A percentile compares a stretch with the other conserved stretches of the same genome.
phyloP scores from a whole-genome alignment of 2,888 invertebrate species.

The Sialis lutaria region DNA sequence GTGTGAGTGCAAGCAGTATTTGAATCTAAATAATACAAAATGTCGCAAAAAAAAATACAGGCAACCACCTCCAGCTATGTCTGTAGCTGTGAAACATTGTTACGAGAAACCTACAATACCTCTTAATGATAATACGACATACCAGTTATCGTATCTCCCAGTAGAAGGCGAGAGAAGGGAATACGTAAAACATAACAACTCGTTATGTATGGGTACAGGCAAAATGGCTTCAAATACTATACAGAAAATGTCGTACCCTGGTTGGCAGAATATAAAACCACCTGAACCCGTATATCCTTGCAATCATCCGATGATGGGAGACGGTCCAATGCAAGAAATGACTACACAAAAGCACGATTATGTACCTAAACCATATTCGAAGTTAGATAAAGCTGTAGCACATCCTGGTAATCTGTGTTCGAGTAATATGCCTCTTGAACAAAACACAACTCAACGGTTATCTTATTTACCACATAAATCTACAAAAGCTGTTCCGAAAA shows the following conservation, averaged over 20 bases:
- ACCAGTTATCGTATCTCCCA: conserved; percentile 44
- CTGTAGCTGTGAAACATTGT: conserved; percentile 25
- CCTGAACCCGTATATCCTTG: conserved; percentile 39
- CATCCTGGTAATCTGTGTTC: conserved; percentile 20
- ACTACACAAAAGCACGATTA: conserved; percentile 61
- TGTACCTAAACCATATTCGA: conserved; percentile 39
- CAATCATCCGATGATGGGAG: conserved; percentile 40
- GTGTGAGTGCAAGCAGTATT: no score
- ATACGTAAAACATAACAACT: conserved; percentile 21
- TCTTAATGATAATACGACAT: conserved; percentile 34
- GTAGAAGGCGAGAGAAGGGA: conserved; percentile 21
- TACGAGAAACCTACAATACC: neutral
- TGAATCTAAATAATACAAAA: no score
- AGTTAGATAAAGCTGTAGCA: conserved; percentile 25
- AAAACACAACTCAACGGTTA: conserved; percentile 37
- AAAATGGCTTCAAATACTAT: conserved; percentile 31
- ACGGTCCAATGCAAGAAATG: conserved; percentile 50
- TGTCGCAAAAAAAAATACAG: conserved; percentile 23
- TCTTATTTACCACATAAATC: conserved; percentile 30
- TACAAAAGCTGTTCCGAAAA: conserved; percentile 18
- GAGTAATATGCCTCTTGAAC: conserved; percentile 25
- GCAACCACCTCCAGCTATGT: conserved; percentile 36
- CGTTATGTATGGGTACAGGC: conserved; percentile 26
- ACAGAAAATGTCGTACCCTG: conserved; percentile 35
- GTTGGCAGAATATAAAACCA: conserved; percentile 33